Evolutionary conservation across 2,113 vertebrate genomes (phyloP).

Genomic region (Pelodiscus sinensis): DNA sequence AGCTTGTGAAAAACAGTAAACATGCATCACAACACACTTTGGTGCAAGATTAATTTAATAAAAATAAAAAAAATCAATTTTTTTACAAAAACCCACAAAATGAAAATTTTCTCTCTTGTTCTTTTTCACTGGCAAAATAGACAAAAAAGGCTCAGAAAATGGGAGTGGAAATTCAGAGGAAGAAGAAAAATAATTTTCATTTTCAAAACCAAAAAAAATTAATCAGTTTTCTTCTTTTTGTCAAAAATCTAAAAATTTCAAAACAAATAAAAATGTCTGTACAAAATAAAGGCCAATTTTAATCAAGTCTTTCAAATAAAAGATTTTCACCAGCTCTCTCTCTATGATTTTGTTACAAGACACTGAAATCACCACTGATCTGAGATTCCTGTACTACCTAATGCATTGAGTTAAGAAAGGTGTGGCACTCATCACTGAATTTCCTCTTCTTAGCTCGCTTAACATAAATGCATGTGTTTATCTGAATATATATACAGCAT

Average conservation of each 20-base stretch:
- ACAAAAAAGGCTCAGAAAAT: not conserved
- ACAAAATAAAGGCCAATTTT: not conserved
- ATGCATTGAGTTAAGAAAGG: not conserved
- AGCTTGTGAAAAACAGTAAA: not conserved
- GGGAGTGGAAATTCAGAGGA: not conserved
- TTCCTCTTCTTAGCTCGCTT: not conserved
- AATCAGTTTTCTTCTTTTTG: not conserved
- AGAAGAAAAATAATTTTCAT: not conserved
- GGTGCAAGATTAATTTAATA: not conserved
- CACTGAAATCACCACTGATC: not conserved
- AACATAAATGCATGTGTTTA: slow-evolving; percentile 2
- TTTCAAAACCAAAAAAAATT: not conserved
- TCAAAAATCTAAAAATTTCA: not conserved
- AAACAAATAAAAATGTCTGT: not conserved
- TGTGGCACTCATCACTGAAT: not conserved
- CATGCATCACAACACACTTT: not conserved
- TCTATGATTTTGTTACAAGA: not conserved
- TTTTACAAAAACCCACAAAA: no score
- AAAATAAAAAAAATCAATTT: not conserved
- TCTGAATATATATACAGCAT: not conserved
- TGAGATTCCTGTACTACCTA: not conserved
- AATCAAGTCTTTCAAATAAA: not conserved
- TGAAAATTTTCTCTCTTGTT: not conserved
- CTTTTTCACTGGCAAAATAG: not conserved
- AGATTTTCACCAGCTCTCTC: not conserved